phyloP scores from a whole-genome alignment of 2,888 invertebrate species.

The Arrhopalites spinosus region DNA sequence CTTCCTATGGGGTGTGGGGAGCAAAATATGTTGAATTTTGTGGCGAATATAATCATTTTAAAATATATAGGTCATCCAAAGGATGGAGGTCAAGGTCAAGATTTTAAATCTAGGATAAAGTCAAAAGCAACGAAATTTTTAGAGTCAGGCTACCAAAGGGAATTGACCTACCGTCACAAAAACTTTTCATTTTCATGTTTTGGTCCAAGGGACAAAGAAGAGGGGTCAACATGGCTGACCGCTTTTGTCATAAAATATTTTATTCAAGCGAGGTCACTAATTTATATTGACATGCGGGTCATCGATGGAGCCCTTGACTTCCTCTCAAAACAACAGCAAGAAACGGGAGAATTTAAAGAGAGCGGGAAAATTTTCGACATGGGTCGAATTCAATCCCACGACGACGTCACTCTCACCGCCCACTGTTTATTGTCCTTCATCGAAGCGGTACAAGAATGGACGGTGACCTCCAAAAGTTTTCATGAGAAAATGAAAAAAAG shows the following conservation, averaged over 20 bases:
- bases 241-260: constrained; percentile 82
- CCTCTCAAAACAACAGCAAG: constrained; percentile 73
- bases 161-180: constrained; percentile 75
- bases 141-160: constrained; percentile 86
- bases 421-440: too few relatives aligned
- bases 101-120: constrained; percentile 25
- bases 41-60: neutral
- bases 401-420: too few relatives aligned
- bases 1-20: neutral
- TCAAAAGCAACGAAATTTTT: constrained; percentile 62
- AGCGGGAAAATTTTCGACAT: neutral
- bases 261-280: constrained; percentile 71
- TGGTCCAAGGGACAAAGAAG: constrained; percentile 63
- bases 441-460: too few relatives aligned
- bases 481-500: too few relatives aligned
- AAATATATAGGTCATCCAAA: too few relatives aligned
- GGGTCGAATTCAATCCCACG: too few relatives aligned
- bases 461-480: too few relatives aligned
- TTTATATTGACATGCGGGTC: constrained; percentile 71
- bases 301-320: constrained; percentile 73
- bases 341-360: constrained; percentile 75
- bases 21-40: constrained; percentile 5
- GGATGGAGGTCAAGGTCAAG: too few relatives aligned
- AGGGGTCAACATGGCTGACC: constrained; percentile 86
- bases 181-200: neutral